These are phyloP conservation scores for Leptura quadrifasciata DNA, from an alignment of 2,888 invertebrate genomes.

Conservation along the genomic window DNA sequence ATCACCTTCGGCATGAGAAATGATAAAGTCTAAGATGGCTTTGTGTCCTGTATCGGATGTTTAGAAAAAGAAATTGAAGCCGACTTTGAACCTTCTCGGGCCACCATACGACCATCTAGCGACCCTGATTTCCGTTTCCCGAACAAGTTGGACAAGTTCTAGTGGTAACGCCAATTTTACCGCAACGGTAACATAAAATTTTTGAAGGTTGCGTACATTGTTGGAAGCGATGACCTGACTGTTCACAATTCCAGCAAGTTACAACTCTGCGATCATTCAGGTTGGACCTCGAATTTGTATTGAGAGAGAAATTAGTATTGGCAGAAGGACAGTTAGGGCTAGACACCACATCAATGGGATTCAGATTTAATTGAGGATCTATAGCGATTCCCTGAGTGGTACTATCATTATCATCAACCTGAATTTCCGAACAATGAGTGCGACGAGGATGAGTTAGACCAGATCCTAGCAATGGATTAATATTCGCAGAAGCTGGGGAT, in stretches of 20 bases:
- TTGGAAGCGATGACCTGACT: conserved; percentile 2
- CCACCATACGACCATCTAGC: background rate
- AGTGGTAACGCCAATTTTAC: background rate
- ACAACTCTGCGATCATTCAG: too few species aligned
- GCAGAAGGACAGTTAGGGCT: too few species aligned
- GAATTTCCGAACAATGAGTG: too few species aligned
- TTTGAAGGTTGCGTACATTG: background rate
- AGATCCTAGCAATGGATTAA: too few species aligned
- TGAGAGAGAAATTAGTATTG: too few species aligned
- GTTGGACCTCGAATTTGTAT: too few species aligned
- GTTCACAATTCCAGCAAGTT: background rate
- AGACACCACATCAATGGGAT: too few species aligned
- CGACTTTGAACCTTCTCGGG: background rate
- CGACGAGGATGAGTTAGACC: too few species aligned
- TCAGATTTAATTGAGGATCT: too few species aligned
- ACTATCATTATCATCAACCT: too few species aligned
- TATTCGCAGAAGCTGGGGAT: background rate
- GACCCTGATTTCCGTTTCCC: conserved; percentile 13
- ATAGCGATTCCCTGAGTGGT: too few species aligned
- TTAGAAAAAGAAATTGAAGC: background rate
- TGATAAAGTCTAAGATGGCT: conserved; percentile 11
- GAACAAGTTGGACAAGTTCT: background rate
- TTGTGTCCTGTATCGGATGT: background rate
- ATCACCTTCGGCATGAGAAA: conserved; percentile 7
- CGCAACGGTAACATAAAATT: conserved; percentile 8